Percentiles rank a stretch among this genome's conserved stretches.
Evolutionary conservation across 2,797 vertebrate genomes (phyloP).

Genomic region (Carapus acus): DNA sequence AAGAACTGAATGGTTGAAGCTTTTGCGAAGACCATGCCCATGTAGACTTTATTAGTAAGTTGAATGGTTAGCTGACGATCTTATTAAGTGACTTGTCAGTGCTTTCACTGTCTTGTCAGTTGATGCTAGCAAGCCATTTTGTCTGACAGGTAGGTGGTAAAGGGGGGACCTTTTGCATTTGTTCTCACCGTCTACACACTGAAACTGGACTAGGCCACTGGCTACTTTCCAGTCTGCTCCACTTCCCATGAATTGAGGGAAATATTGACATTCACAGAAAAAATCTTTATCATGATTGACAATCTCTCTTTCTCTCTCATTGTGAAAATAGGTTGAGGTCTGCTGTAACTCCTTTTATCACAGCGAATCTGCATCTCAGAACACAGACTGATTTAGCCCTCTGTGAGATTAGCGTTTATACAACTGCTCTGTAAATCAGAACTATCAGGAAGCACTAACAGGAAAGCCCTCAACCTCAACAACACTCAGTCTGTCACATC

Average conservation of each 20-base stretch:
- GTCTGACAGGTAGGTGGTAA: no score
- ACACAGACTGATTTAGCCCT: conserved; percentile 26
- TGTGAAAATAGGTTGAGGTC: conserved; percentile 45
- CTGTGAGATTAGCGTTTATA: conserved; percentile 18
- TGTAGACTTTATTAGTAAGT: no score
- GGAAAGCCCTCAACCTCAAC: conserved; percentile 18
- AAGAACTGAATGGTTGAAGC: no score
- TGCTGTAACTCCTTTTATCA: conserved; percentile 22
- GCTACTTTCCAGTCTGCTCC: conserved; percentile 32
- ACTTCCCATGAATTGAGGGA: conserved; percentile 45
- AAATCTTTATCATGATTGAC: conserved; percentile 38
- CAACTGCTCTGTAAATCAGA: conserved; percentile 35
- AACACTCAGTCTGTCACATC: conserved; percentile 25
- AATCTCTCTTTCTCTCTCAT: conserved; percentile 28
- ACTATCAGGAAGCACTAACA: conserved; percentile 17
- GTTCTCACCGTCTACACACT: no score
- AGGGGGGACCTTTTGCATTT: no score
- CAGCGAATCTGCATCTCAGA: conserved; percentile 39
- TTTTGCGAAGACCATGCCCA: no score
- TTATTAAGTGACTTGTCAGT: no score
- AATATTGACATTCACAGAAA: conserved; percentile 26
- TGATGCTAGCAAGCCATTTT: no score
- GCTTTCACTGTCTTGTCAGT: no score
- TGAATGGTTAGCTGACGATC: no score
- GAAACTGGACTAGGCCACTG: conserved; percentile 35